phyloP scores from a whole-genome alignment of 2,797 vertebrate genomes.

The Phylloscopus collybita region DNA sequence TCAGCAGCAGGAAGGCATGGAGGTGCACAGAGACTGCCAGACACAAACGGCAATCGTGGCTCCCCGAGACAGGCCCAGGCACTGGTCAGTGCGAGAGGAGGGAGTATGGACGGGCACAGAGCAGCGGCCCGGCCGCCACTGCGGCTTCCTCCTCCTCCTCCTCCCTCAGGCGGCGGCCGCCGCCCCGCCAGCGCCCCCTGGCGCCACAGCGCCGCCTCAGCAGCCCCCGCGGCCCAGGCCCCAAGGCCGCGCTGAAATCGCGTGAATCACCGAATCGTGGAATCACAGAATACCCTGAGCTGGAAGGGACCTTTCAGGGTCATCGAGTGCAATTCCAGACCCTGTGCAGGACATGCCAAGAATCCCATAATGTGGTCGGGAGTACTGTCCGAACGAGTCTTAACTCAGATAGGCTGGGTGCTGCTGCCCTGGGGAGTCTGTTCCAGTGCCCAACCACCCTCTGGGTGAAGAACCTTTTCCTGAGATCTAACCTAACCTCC shows the following conservation, averaged over 20 bases:
- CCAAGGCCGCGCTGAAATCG: rapidly evolving
- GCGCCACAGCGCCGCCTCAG: neutral
- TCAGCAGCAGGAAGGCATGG: too few relatives aligned
- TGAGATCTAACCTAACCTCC: neutral
- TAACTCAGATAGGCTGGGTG: neutral
- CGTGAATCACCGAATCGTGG: rapidly evolving
- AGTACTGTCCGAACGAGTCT: neutral
- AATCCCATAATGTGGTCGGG: neutral
- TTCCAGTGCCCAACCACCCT: rapidly evolving
- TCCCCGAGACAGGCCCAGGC: neutral
- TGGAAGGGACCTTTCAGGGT: neutral
- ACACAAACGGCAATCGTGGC: too few relatives aligned
- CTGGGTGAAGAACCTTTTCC: neutral
- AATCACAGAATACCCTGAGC: too few relatives aligned
- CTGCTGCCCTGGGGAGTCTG: neutral
- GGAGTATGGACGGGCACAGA: rapidly evolving
- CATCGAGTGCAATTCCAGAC: neutral
- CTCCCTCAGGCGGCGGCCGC: neutral
- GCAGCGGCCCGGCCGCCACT: rapidly evolving
- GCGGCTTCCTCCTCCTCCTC: neutral
- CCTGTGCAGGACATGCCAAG: neutral
- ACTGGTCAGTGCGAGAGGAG: rapidly evolving
- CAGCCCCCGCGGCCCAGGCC: neutral
- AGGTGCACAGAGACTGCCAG: neutral
- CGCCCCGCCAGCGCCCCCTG: neutral